Conservation (phyloP, 2,113 vertebrate genomes). For the Erinaceus europaeus region DNA sequence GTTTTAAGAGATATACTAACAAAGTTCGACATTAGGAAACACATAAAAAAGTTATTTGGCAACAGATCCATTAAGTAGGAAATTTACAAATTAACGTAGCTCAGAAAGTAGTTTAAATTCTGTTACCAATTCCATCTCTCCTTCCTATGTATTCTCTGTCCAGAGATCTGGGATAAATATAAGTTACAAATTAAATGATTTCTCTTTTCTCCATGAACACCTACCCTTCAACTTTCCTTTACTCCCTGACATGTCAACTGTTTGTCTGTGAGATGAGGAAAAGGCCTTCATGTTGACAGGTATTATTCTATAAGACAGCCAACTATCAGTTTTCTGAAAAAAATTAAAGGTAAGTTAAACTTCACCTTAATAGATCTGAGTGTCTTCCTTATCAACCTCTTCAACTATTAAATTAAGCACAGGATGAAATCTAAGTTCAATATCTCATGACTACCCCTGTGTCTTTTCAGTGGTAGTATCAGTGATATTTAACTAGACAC, state of each 20-base stretch:
- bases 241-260: not conserved
- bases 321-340: not conserved
- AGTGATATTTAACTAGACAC: not conserved
- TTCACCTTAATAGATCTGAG: not conserved
- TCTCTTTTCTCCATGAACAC: not conserved
- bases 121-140: not conserved
- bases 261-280: not conserved
- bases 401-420: not conserved
- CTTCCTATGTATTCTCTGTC: not conserved
- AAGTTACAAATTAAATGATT: not conserved
- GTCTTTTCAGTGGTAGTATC: not conserved
- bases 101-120: constrained; percentile 17
- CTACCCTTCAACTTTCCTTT: not conserved
- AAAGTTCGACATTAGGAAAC: not conserved
- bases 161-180: not conserved
- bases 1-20: constrained; percentile 49
- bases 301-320: not conserved
- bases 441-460: not conserved
- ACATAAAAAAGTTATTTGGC: constrained; percentile 55
- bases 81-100: constrained; percentile 59
- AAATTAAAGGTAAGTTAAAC: not conserved
- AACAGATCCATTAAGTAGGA: constrained; percentile 33
- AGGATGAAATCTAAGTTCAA: not conserved
- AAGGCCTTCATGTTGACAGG: no score
- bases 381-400: not conserved